Base-by-base conservation (phyloP, 2,797 vertebrate genomes). In the Semotilus atromaculatus region DNA sequence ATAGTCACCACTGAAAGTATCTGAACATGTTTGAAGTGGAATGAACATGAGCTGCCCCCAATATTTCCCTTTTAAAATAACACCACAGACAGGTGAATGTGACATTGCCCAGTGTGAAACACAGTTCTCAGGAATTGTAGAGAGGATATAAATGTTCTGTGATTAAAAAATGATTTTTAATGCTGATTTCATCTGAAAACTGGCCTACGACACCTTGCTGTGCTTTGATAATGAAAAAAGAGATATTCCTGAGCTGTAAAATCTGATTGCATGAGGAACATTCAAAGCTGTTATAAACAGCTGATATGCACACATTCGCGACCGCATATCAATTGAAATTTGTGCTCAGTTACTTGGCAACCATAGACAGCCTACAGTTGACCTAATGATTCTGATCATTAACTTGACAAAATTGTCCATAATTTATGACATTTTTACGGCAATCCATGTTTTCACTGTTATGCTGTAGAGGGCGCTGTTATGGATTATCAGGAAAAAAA, bases 61-160 rank as follows among this genome's bases (percentile, higher is more conserved):
- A 31, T 80, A n/a, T 60, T 18, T 45, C n/a, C 38, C 53, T 64
- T 79, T 51, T 67, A 66, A 53, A 38, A 53, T 51, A 68, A n/a
- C 78, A 68, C 53, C 78, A 68, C 78, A 68, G 31, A 19, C 62
- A 9, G 64, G 45, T 26, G 78, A 80, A 80, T 45, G 64, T 68
- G 23, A 68, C 78, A 16, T 53, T 80, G 64, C 78, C 31, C 78
- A 26, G 21, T 80, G 78, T 80, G 19, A 80, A 79, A 79, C 76
- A 23, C 14, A 40, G 2, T 43, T 78, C 21, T 43, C 34, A 43
- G 38, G 58, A 48, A 66, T n/a, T 48, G 77, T 79, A 66, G 7
- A 55, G 40, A 80, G 29, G 62, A 66, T 66, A 79, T 66, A 1
- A 31, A 45, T 45, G 16, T 79, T 64, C n/a, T 79, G n/a, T 60